Conservation (phyloP, 2,888 invertebrate genomes). For the Andrena camellia region DNA sequence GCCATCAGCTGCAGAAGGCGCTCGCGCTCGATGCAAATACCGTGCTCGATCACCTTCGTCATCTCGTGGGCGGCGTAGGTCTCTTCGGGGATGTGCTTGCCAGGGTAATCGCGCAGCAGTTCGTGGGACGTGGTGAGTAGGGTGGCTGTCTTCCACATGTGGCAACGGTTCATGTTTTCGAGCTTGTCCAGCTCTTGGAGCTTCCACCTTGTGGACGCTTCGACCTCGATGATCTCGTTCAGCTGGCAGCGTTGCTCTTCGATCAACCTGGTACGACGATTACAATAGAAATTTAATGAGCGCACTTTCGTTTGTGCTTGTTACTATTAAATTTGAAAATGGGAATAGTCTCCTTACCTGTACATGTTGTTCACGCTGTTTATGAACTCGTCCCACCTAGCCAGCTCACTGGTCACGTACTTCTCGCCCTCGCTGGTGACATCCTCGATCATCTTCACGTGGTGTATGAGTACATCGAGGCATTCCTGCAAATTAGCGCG, state of each 20-base stretch:
- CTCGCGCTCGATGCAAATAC: slow-evolving; percentile 90
- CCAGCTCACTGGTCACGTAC: slow-evolving; percentile 87
- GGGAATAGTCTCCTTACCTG: slow-evolving; percentile 78
- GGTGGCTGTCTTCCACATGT: slow-evolving; percentile 88
- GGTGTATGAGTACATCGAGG: slow-evolving; percentile 88
- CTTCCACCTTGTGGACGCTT: slow-evolving; percentile 89
- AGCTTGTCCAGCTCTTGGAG: slow-evolving; percentile 90
- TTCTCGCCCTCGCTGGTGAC: slow-evolving; percentile 88
- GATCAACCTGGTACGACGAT: slow-evolving; percentile 70
- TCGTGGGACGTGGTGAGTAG: slow-evolving; percentile 88
- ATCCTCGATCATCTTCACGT: slow-evolving; percentile 90
- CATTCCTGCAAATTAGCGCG: slow-evolving; percentile 87
- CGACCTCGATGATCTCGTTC: slow-evolving; percentile 87
- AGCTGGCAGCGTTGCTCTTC: slow-evolving; percentile 84
- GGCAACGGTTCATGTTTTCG: slow-evolving; percentile 89
- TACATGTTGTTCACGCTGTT: slow-evolving; percentile 88
- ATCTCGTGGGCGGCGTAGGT: slow-evolving; percentile 89
- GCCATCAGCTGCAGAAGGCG: slow-evolving; percentile 91
- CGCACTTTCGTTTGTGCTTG: no score
- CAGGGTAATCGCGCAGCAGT: slow-evolving; percentile 90
- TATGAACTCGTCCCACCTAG: slow-evolving; percentile 91
- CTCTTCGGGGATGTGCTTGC: slow-evolving; percentile 89
- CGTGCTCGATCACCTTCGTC: slow-evolving; percentile 90
- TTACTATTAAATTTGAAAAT: not conserved
- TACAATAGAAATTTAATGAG: not conserved